phyloP scores from a whole-genome alignment of 2,888 invertebrate genomes.

The Tridacna crocea region DNA sequence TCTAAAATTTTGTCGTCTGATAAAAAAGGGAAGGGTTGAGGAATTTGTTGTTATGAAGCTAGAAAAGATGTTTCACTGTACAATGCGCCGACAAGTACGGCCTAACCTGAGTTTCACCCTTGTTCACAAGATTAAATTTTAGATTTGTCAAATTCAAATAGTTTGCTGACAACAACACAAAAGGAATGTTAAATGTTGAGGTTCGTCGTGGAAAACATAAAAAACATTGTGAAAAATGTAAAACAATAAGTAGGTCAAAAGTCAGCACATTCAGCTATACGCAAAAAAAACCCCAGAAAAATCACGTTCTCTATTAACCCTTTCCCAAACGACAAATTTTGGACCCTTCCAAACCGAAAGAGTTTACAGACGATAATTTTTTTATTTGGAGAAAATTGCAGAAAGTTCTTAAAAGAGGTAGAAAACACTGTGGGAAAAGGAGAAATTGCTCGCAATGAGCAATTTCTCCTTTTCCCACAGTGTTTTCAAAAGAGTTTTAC shows the following conservation, averaged over 20 bases:
- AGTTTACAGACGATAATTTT: not conserved
- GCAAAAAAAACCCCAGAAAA: too few relatives aligned
- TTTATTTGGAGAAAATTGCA: too few relatives aligned
- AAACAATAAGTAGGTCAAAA: not conserved
- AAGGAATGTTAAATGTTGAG: not conserved
- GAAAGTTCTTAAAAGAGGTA: too few relatives aligned
- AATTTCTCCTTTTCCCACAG: too few relatives aligned
- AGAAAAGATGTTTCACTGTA: not conserved
- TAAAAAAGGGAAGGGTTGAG: not conserved
- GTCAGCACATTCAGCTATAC: not conserved
- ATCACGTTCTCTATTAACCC: too few relatives aligned
- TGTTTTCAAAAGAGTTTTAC: too few relatives aligned
- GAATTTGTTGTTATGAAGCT: not conserved
- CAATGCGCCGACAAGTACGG: not conserved
- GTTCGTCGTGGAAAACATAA: not conserved
- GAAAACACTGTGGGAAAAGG: too few relatives aligned
- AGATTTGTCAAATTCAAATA: not conserved
- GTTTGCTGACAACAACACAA: not conserved
- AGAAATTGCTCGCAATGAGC: too few relatives aligned
- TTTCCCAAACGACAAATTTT: not conserved
- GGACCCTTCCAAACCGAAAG: not conserved
- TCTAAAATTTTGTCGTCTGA: not conserved
- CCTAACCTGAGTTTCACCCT: not conserved
- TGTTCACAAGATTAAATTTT: not conserved
- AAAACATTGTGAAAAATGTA: not conserved